These are phyloP conservation scores for Coreius guichenoti DNA, from an alignment of 2,797 vertebrate genomes.

Conservation along the genomic window DNA sequence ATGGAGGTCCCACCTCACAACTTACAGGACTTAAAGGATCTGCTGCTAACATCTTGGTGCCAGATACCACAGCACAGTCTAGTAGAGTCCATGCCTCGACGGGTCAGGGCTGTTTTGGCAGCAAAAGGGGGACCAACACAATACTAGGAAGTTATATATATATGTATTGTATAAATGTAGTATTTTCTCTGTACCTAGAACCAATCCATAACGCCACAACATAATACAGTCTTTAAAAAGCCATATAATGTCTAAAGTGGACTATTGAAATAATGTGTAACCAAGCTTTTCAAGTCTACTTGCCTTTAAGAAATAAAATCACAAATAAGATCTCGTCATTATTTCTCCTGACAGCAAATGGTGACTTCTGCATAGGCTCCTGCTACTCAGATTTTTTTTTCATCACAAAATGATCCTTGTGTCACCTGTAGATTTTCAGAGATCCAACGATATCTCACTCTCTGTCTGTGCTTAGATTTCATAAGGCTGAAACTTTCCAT, in stretches of 20 bases:
- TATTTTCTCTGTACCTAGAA: too few species aligned
- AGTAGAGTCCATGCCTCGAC: too few species aligned
- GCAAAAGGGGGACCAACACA: too few species aligned
- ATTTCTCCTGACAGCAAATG: neutral
- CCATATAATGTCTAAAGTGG: neutral
- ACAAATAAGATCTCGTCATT: neutral
- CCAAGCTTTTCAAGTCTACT: neutral
- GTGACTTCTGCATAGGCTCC: neutral
- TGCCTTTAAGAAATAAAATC: neutral
- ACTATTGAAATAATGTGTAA: neutral
- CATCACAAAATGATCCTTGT: neutral
- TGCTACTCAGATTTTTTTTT: too few species aligned
- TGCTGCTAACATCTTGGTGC: too few species aligned
- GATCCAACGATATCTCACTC: neutral
- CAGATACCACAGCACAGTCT: too few species aligned
- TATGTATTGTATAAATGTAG: neutral
- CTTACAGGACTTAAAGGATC: too few species aligned
- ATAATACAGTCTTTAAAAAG: neutral
- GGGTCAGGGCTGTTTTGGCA: too few species aligned
- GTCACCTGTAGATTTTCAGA: neutral
- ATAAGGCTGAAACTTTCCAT: neutral
- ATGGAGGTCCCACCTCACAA: too few species aligned
- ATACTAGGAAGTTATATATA: too few species aligned
- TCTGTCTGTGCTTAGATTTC: neutral
- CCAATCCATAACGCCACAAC: neutral